Evolutionary conservation across 2,113 vertebrate species (phyloP), one percentile per base, ranked within the genome.

Genomic region (Paedocypris sp.): DNA sequence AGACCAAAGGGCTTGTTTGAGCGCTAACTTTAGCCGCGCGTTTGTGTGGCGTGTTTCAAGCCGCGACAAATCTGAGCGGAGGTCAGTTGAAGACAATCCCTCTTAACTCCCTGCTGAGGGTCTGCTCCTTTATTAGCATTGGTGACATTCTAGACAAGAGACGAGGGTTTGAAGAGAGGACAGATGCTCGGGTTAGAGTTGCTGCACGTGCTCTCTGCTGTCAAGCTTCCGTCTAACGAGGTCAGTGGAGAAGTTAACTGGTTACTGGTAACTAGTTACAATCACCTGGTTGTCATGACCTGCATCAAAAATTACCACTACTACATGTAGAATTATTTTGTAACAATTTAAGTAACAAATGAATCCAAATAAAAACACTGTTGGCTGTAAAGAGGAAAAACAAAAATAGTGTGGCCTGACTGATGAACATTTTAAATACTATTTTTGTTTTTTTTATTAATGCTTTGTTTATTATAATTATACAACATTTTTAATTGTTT

Each of bases 101-200:
- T 46, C 39, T 53, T 32, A 51, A 45, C 59, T 60, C 63, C 64
- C 69, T 60, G 43, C 67, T 70, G 61, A 58, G 66, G 38, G 43
- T 33, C 28, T 33, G 39, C 33, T 56, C 51, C 29, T 20, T 49
- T 39, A 48, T 64, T 62, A 64, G 51, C 64, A 64, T 69, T 43
- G n/a, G 59, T 53, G 29, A 62, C 45, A 62, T 60, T 51, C 62
- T 57, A 43, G 52, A 29, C 48, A 45, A 2, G n/a, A 45, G 32
- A 16, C 16, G 16, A 36, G 20, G 18, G 62, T 45, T 64, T 63
- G 36, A 62, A 26, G 26, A 26, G 28, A 49, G 33, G 38, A 62
- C 51, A 62, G 68, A 41, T 56, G 41, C 45, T 36, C 29, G 15
- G 32, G 45, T 60, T 36, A 66, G 38, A 64, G 45, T 8, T 15